Base-by-base conservation (phyloP, 2,888 invertebrate genomes). In the Marasmarcha lunaedactyla region DNA sequence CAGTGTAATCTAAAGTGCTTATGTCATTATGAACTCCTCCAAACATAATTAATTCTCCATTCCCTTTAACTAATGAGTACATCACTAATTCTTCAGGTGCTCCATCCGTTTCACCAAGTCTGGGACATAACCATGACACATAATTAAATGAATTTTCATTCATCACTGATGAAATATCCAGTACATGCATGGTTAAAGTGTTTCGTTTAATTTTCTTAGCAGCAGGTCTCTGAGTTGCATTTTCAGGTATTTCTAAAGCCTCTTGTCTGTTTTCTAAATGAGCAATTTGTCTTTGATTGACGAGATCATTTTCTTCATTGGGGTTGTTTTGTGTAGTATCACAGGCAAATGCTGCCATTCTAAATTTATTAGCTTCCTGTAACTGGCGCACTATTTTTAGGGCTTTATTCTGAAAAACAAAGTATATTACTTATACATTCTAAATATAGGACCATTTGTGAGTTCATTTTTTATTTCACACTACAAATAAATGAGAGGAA, bases 11-110 rank as follows among this genome's bases (percentile, higher is more conserved):
- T 45, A 88, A 68, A 45, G 88, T 86, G 45, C 85, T 84, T 42
- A 87, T 86, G 63, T 93, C 92, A 65, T 93, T 94, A 55, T 92
- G 90, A 49, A 97, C 94, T 42, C 97, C 98, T n/a, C 97, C 97
- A 81, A 98, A 97, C 86, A 98, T 91, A 39, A 98, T 90, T 15
- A 98, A 73, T 81, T 98, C 97, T 9, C 94, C 94, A 61, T 94
- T 91, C 10, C 96, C 97, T 47, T 91, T 88, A 3, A 95, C 91
- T 52, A 97, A 85, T 25, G 95, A 92, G 64, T 97, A 97, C 56
- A 97, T 87, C 49, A 97, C 92, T 37, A 95, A 88, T 62, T 97
- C 94, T 62, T 95, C 94, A 0, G 97, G 96, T 15, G 90, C 89
- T 34, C 89, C 89, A 42, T 74, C 79, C 50, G 88, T 85, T 55